phyloP scores from a whole-genome alignment of 2,797 vertebrate genomes.

The Stomatorhinus walkeri region DNA sequence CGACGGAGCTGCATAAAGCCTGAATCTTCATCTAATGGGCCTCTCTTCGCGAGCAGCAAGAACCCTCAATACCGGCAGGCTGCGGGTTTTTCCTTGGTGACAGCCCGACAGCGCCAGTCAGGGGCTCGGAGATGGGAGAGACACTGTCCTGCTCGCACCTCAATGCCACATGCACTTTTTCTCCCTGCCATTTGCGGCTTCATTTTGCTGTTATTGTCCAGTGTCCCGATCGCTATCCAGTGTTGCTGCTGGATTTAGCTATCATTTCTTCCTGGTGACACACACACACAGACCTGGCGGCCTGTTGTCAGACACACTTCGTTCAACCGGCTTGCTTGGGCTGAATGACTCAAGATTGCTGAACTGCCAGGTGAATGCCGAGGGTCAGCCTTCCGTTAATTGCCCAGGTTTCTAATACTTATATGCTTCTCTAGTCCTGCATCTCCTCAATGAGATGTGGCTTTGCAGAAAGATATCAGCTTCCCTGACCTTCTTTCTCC shows the following conservation, averaged over 20 bases:
- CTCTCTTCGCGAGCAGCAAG: slow-evolving; percentile 8
- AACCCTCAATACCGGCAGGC: not conserved
- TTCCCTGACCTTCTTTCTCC: not conserved
- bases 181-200: not conserved
- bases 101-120: not conserved
- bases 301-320: not conserved
- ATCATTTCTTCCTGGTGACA: not conserved
- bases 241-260: not conserved
- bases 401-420: slow-evolving; percentile 57
- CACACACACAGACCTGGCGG: not conserved
- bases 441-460: not conserved
- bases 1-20: slow-evolving; percentile 8
- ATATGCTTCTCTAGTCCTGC: not conserved
- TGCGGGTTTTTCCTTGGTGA: not conserved
- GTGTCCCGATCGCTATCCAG: not conserved
- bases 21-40: slow-evolving; percentile 6
- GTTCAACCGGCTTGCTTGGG: not conserved
- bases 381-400: slow-evolving; percentile 58
- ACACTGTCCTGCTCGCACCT: not conserved
- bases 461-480: not conserved
- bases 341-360: slow-evolving; percentile 25
- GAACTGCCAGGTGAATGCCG: slow-evolving; percentile 46
- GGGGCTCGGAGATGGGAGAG: not conserved
- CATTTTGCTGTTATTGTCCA: not conserved
- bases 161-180: not conserved